These are phyloP conservation scores for Aphidoletes aphidimyza DNA, from an alignment of 2,888 invertebrate species.

Conservation along the genomic window DNA sequence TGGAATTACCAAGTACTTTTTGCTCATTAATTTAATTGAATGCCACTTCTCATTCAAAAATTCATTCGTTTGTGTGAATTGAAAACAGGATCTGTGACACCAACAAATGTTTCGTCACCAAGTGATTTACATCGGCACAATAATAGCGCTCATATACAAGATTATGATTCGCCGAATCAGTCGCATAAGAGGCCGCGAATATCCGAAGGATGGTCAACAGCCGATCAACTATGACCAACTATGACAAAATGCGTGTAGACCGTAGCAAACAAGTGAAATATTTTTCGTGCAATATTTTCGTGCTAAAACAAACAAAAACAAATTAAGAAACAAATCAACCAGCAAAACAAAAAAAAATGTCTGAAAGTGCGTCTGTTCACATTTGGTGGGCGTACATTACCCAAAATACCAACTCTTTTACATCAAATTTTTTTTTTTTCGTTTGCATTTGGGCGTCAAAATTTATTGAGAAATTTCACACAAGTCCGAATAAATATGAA, in stretches of 20 bases:
- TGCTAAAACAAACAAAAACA: background rate
- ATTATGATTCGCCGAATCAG: slow-evolving; percentile 70
- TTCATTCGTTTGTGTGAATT: slow-evolving; percentile 61
- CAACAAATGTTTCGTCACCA: slow-evolving; percentile 84
- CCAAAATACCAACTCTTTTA: too few relatives aligned
- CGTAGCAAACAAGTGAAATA: slow-evolving; percentile 21
- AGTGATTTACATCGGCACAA: slow-evolving; percentile 68
- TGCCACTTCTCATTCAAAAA: background rate
- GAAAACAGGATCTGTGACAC: slow-evolving; percentile 80
- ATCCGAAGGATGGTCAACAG: slow-evolving; percentile 91
- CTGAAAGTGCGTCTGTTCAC: background rate
- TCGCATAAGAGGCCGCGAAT: slow-evolving; percentile 85
- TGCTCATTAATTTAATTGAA: background rate
- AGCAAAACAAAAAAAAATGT: too few relatives aligned
- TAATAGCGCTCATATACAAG: slow-evolving; percentile 68
- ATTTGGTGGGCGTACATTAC: too few relatives aligned
- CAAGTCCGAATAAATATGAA: background rate
- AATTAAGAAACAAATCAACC: background rate
- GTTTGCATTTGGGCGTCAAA: slow-evolving; percentile 12
- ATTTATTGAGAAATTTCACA: background rate
- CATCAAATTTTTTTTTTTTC: background rate
- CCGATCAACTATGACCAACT: slow-evolving; percentile 38
- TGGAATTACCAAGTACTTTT: background rate
- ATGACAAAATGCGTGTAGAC: slow-evolving; percentile 46
- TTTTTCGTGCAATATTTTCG: background rate